Base-by-base conservation (phyloP, 2,888 invertebrate genomes). In the Patella caerulea region DNA sequence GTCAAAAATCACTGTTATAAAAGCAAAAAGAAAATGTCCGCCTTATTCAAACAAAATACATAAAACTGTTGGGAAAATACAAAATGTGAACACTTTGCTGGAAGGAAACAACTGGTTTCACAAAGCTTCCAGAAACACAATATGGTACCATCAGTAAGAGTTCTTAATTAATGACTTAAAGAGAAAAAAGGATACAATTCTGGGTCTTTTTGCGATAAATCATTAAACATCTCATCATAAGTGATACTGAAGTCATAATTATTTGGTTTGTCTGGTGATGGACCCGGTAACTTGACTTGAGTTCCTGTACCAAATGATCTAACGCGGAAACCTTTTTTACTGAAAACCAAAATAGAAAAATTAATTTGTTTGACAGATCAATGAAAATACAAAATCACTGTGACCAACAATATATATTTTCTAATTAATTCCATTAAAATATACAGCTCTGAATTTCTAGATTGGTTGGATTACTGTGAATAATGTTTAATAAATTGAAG, bases 271-370 rank as follows among this genome's bases (percentile, higher is more conserved):
- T 98, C 98, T 5, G 96, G 95, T 12, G 98, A 95, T 73, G 96
- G 95, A 59, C 99, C 99, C 11, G 99, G 99, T 78, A 99, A 93
- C 92, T 99, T 99, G 1, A 99, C 99, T 92, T 93, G 92, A 78
- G 87, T 92, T 56, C 93, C 93, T n/a, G 93, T 92, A 7, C 93
- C 93, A 93, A 95, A 98, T 0, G 98, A 98, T 90, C 96, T 95
- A 0, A 99, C 98, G 90, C 95, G 95, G 91, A 97, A 99, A 17
- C 99, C 99, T 90, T 98, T 98, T 93, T 99, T 99, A 77, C 97
- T 96, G 91, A 79, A 91, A 85, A 65, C 77, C 79, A 69, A 71
- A 78, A 72, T 77, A 65, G 54, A 55, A 72, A 55, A 73, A 73
- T 71, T 54, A 71, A 12, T 19, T 24, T 29, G 29, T 19, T 24